A percentile compares a stretch with the other conserved stretches of the same genome.
These are phyloP conservation scores for Pheosia gnoma DNA, from an alignment of 2,888 invertebrate genomes.

Conservation along the genomic window DNA sequence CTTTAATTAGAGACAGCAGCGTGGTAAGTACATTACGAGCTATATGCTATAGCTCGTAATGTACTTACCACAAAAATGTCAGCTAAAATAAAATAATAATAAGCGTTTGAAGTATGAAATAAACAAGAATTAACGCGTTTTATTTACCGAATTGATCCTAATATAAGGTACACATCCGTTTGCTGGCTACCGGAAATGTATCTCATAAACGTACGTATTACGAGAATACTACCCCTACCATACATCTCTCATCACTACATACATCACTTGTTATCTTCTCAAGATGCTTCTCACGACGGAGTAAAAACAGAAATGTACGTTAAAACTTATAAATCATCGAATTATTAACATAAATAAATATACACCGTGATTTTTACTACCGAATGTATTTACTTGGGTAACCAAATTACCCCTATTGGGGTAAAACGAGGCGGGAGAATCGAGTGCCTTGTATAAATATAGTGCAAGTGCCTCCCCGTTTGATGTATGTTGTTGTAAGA, in stretches of 20 bases:
- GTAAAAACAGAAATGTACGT: slow-evolving; percentile 22
- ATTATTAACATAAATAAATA: slow-evolving; percentile 38
- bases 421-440: slow-evolving; percentile 36
- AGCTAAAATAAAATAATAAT: slow-evolving; percentile 9
- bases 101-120: slow-evolving; percentile 25
- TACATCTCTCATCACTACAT: background rate
- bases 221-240: slow-evolving; percentile 11
- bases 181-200: slow-evolving; percentile 30
- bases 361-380: slow-evolving; percentile 55
- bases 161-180: slow-evolving; percentile 37
- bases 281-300: background rate
- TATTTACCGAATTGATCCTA: slow-evolving; percentile 44
- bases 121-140: slow-evolving; percentile 36
- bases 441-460: slow-evolving; percentile 26
- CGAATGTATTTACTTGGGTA: slow-evolving; percentile 59
- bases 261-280: slow-evolving; percentile 12
- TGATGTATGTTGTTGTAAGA: slow-evolving; percentile 36
- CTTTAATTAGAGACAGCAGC: too few species aligned
- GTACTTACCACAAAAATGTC: too few species aligned
- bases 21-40: too few species aligned
- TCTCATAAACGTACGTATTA: slow-evolving; percentile 31
- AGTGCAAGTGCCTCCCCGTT: slow-evolving; percentile 27
- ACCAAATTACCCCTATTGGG: slow-evolving; percentile 57
- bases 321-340: slow-evolving; percentile 4
- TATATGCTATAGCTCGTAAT: too few species aligned